Base-by-base conservation (phyloP, 1,140 invertebrate species). In the Zaprionus camerounensis region DNA sequence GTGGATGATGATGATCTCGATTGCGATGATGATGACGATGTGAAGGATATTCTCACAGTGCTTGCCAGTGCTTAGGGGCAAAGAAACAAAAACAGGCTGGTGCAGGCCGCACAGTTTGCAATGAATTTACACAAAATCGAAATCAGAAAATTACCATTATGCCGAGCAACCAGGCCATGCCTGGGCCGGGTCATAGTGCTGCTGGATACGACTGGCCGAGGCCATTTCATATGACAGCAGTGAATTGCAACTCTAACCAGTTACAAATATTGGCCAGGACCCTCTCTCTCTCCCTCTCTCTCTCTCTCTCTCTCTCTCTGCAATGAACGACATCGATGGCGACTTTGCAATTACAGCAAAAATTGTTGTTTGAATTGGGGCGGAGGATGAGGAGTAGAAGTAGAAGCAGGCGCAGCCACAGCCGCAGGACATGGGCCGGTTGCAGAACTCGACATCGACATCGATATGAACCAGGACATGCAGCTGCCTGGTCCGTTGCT, bases 101-200 rank as follows among this genome's bases (percentile, higher is more conserved):
- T 34, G 70, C 59, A 59, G 61, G 53, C 64, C 64, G 31, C 65
- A 57, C 66, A 77, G 83, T 72, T 70, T 76, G 85, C 85, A 84
- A 90, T 88, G 84, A 88, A 88, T 88, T 88, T 90, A 88, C 84
- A 88, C 84, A 88, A 88, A 88, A 88, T 88, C 84, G 84, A 88
- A 88, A 88, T 88, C 84, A 81, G 84, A 88, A 88, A 88, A 88
- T 88, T 88, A 90, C 84, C 84, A 88, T 88, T 88, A 88, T 84
- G 85, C 78, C 64, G 55, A 77, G 57, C 80, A 83, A 78, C 69
- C 75, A 71, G 73, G 75, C 78, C 82, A 69, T 63, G 20, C 11
- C 31, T 22, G 38, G 9, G 17, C 24, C 34, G 15, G 5, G 46
- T 17, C 3, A 26, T 61, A n/a, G 46, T 55, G 28, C 80, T 57